A percentile compares a stretch with the other conserved stretches of the same genome.
phyloP scores from a whole-genome alignment of 2,888 invertebrate species.

The Acleris literana region DNA sequence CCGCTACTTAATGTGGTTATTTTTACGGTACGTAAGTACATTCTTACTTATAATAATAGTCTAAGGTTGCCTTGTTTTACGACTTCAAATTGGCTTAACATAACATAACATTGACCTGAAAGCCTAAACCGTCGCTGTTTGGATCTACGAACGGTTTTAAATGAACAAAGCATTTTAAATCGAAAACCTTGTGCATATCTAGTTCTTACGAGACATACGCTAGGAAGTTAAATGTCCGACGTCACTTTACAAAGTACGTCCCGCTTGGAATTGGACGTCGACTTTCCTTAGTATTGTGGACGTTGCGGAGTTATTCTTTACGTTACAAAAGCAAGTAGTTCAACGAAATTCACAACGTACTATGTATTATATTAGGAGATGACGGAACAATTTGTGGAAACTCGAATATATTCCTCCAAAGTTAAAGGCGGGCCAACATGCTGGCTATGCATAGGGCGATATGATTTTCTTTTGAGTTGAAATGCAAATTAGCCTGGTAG shows the following conservation, averaged over 20 bases:
- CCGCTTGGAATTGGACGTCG: conserved; percentile 23
- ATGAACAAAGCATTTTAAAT: conserved; percentile 9
- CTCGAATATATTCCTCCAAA: too few species aligned
- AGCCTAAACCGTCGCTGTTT: background rate
- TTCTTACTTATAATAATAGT: background rate
- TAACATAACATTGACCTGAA: background rate
- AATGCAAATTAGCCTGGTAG: too few species aligned
- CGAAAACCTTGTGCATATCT: conserved; percentile 20
- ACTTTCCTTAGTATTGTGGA: conserved; percentile 11
- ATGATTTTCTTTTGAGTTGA: too few species aligned
- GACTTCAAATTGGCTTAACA: background rate
- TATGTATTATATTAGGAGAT: too few species aligned
- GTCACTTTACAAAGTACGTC: conserved; percentile 30
- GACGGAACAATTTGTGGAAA: too few species aligned
- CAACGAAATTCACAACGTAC: too few species aligned
- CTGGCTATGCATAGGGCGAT: too few species aligned
- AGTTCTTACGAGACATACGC: conserved; percentile 14
- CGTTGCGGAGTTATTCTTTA: too few species aligned
- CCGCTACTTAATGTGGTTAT: too few species aligned
- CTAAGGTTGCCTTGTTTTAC: background rate
- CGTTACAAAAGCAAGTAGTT: too few species aligned
- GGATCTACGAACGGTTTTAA: background rate
- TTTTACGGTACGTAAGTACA: too few species aligned
- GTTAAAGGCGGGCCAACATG: too few species aligned
- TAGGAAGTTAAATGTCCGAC: conserved; percentile 26